phyloP scores from a whole-genome alignment of 2,888 invertebrate genomes.

The Eristalis pertinax region DNA sequence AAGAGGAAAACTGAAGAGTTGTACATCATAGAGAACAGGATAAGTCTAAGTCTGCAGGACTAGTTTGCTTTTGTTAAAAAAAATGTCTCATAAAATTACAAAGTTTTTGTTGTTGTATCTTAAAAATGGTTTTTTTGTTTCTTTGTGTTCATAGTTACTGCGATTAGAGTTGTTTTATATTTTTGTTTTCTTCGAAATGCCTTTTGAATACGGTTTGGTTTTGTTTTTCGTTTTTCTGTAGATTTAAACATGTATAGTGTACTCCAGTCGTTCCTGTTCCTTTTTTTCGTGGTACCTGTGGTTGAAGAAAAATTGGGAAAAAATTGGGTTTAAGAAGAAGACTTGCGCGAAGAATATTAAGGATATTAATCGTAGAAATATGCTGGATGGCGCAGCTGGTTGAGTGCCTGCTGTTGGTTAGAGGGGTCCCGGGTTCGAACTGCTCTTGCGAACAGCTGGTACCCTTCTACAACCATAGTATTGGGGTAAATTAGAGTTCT shows the following conservation, averaged over 20 bases:
- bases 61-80: conserved; percentile 34
- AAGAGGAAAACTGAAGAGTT: background rate
- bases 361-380: no score
- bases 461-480: no score
- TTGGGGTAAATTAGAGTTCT: no score
- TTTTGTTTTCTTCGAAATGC: background rate
- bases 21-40: conserved; percentile 2
- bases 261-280: conserved; percentile 88
- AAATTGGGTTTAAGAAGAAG: background rate
- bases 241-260: conserved; percentile 86
- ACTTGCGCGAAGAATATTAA: no score
- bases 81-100: background rate
- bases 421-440: no score
- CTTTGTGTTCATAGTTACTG: conserved; percentile 8
- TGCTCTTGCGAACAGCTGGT: no score
- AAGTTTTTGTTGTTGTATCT: background rate
- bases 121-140: background rate
- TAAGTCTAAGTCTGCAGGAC: conserved; percentile 38
- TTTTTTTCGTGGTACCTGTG: conserved; percentile 87
- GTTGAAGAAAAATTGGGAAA: conserved; percentile 39
- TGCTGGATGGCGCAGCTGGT: no score
- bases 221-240: conserved; percentile 24
- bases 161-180: conserved; percentile 11
- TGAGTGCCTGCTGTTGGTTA: no score
- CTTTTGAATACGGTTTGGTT: background rate